phyloP scores from a whole-genome alignment of 2,113 vertebrate species.

The Embiotoca jacksoni region DNA sequence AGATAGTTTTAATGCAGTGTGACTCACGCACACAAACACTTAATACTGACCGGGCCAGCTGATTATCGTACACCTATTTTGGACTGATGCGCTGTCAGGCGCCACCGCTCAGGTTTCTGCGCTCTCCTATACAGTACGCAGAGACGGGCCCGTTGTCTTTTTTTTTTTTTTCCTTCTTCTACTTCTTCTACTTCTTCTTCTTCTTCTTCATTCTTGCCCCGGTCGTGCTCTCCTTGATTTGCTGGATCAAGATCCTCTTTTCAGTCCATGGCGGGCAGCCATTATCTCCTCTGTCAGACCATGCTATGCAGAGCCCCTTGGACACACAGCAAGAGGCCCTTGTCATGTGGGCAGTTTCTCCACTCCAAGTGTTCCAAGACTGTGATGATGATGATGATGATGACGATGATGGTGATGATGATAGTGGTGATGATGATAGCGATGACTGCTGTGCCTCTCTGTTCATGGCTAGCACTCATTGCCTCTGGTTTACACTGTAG shows the following conservation, averaged over 20 bases:
- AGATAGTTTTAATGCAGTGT: slow-evolving; percentile 73
- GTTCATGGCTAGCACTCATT: slow-evolving; percentile 35
- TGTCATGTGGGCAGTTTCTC: slow-evolving; percentile 47
- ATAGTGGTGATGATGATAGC: not conserved
- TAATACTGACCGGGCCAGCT: slow-evolving; percentile 54
- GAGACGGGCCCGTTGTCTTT: slow-evolving; percentile 6
- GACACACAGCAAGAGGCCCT: slow-evolving; percentile 44
- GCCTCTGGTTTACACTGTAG: slow-evolving; percentile 74
- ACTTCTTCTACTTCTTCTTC: not conserved
- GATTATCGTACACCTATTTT: slow-evolving; percentile 59
- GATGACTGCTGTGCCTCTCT: slow-evolving; percentile 25
- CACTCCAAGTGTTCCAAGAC: slow-evolving; percentile 70
- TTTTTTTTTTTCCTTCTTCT: not conserved
- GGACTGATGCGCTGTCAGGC: slow-evolving; percentile 64
- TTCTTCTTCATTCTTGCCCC: not conserved
- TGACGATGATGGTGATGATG: slow-evolving; percentile 1
- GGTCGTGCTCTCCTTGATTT: slow-evolving; percentile 41
- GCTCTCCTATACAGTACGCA: slow-evolving; percentile 39
- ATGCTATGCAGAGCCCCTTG: slow-evolving; percentile 72
- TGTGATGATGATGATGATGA: slow-evolving; percentile 43
- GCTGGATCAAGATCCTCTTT: slow-evolving; percentile 46
- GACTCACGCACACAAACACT: slow-evolving; percentile 53
- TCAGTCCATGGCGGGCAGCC: slow-evolving; percentile 34
- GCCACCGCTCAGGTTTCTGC: slow-evolving; percentile 72
- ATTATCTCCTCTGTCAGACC: slow-evolving; percentile 55